Percentiles rank a stretch among this genome's conserved stretches.
Evolutionary conservation across 2,888 invertebrate genomes (phyloP).

Genomic region (Drosophila leonis): DNA sequence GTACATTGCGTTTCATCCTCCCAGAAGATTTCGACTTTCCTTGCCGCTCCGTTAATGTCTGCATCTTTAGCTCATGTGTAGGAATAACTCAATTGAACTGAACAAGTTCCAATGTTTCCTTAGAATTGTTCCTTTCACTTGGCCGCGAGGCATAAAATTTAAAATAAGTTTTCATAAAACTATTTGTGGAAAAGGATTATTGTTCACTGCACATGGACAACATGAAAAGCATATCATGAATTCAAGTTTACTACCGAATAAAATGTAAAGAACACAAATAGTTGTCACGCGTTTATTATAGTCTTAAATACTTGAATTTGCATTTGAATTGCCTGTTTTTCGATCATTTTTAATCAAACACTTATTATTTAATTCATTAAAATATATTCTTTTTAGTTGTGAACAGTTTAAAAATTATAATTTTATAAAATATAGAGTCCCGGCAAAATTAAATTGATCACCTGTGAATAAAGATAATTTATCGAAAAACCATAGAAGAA

Average conservation of each 20-base stretch:
- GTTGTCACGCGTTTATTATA: background rate
- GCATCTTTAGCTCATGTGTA: background rate
- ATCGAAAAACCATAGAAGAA: background rate
- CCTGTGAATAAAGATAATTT: background rate
- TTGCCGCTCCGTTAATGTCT: background rate
- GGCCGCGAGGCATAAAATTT: background rate
- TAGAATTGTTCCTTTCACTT: background rate
- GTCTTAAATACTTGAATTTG: background rate
- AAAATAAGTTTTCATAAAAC: background rate
- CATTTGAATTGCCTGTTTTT: background rate
- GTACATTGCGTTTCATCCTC: background rate
- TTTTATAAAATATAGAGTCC: background rate
- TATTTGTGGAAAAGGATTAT: no score
- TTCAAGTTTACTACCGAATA: no score
- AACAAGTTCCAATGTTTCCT: background rate
- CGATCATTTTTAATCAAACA: background rate
- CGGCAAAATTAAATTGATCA: background rate
- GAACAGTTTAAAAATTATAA: background rate
- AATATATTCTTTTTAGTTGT: background rate
- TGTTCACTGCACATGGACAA: background rate
- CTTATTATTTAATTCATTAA: background rate
- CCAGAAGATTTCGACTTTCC: background rate
- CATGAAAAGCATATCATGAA: no score
- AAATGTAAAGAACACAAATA: no score
- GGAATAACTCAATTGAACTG: background rate